Percentiles rank a stretch among this genome's conserved stretches.
Evolutionary conservation across 1,140 invertebrate genomes (phyloP).

Genomic region (Acromyrmex heyeri): DNA sequence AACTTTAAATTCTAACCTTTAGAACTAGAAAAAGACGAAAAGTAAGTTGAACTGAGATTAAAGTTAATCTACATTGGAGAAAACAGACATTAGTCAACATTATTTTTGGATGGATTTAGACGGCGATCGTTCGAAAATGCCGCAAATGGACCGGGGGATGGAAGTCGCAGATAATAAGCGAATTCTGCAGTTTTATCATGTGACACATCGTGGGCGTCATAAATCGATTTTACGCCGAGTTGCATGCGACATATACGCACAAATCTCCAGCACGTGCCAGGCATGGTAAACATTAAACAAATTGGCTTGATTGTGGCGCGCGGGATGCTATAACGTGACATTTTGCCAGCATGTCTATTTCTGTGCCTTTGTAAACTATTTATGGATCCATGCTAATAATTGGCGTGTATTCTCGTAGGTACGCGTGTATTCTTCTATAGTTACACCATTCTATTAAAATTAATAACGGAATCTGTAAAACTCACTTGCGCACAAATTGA

Average conservation of each 20-base stretch:
- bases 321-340: constrained; percentile 33
- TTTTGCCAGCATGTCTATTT: constrained; percentile 12
- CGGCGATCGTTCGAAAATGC: not conserved
- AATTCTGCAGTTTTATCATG: not conserved
- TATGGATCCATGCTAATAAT: not conserved
- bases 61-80: too few species aligned
- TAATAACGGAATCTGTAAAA: not conserved
- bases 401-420: not conserved
- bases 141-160: not conserved
- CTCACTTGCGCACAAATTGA: not conserved
- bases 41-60: too few species aligned
- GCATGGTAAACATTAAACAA: not conserved
- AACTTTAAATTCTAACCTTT: too few species aligned
- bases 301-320: not conserved
- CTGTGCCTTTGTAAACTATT: not conserved
- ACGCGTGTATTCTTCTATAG: not conserved
- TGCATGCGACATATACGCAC: not conserved
- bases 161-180: not conserved
- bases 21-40: too few species aligned
- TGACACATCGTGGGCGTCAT: not conserved
- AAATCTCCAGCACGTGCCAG: not conserved
- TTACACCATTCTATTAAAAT: not conserved
- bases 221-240: constrained; percentile 12
- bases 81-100: not conserved
- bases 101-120: not conserved